These are phyloP conservation scores for Noctilio leporinus DNA, from an alignment of 2,113 vertebrate species.

Conservation along the genomic window DNA sequence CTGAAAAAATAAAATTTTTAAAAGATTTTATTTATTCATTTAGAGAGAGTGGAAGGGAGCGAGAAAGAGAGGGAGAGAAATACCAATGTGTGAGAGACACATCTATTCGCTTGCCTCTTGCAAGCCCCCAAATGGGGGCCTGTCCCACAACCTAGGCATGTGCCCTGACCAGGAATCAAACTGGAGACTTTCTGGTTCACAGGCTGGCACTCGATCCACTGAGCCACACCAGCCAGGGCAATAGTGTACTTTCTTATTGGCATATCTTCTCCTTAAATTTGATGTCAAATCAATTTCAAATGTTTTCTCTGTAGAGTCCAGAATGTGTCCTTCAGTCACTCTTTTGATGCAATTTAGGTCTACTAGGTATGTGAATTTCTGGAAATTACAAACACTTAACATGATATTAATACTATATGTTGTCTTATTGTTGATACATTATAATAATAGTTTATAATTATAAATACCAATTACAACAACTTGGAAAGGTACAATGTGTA, in stretches of 20 bases:
- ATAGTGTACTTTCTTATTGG: slow-evolving; percentile 39
- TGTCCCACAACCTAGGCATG: too few species aligned
- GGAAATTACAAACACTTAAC: not conserved
- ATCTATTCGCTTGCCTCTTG: too few species aligned
- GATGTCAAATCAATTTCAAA: slow-evolving; percentile 23
- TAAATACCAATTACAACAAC: slow-evolving; percentile 13
- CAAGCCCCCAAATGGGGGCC: too few species aligned
- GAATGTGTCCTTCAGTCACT: not conserved
- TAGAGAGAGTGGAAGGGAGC: too few species aligned
- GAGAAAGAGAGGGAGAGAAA: too few species aligned
- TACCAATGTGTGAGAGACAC: too few species aligned
- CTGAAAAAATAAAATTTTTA: too few species aligned
- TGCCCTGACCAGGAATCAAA: too few species aligned
- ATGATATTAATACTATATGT: not conserved
- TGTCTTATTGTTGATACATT: not conserved
- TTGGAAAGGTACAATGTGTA: slow-evolving; percentile 4
- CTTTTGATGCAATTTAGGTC: not conserved
- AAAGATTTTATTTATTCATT: too few species aligned
- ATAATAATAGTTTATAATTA: not conserved
- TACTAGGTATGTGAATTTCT: not conserved
- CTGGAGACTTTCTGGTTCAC: too few species aligned
- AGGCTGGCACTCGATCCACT: too few species aligned
- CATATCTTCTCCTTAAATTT: slow-evolving; percentile 31
- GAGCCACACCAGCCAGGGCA: too few species aligned
- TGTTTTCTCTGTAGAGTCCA: not conserved